A percentile compares a stretch with the other conserved stretches of the same genome.
These are phyloP conservation scores for Sylvia atricapilla DNA, from an alignment of 2,113 vertebrate genomes.

Conservation along the genomic window DNA sequence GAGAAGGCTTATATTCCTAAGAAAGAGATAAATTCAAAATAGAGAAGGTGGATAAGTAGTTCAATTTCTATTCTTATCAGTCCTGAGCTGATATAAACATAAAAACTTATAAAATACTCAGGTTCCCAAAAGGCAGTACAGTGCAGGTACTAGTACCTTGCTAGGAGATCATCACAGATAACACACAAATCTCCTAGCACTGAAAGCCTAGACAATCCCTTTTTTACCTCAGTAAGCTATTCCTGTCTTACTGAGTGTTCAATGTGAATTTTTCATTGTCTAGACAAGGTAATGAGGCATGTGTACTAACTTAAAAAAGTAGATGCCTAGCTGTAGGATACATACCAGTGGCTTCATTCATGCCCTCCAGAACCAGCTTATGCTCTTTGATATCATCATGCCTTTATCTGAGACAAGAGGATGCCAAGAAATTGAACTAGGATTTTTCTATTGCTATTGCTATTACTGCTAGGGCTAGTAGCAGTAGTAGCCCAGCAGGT, in stretches of 20 bases:
- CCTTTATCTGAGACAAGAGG: background rate
- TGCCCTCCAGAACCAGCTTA: background rate
- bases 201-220: background rate
- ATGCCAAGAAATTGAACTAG: background rate
- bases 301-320: background rate
- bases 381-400: background rate
- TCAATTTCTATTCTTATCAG: background rate
- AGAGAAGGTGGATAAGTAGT: background rate
- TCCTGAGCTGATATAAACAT: background rate
- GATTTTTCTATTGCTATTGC: background rate
- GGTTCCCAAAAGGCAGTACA: background rate
- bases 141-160: background rate
- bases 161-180: background rate
- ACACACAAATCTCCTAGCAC: background rate
- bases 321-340: background rate
- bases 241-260: background rate
- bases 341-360: background rate
- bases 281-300: background rate
- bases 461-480: background rate
- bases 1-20: background rate
- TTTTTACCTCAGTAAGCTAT: background rate
- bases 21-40: background rate
- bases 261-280: background rate
- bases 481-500: background rate
- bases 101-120: background rate